Evolutionary conservation across 2,797 vertebrate species (phyloP), one percentile per base, ranked within the genome.

Genomic region (Scomberomorus guttatus): DNA sequence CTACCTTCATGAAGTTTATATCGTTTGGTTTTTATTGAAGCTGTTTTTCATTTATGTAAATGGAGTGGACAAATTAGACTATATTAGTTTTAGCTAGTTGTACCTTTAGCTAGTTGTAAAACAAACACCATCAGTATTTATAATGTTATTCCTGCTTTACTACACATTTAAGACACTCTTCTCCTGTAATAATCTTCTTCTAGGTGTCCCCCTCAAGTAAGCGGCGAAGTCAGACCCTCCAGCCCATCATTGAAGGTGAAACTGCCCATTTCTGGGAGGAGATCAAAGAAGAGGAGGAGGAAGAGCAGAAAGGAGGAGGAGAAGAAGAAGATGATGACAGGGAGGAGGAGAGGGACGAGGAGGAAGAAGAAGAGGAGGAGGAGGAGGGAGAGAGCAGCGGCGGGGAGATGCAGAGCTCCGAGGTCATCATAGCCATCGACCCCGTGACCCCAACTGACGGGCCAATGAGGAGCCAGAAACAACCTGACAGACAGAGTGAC

Each of bases 161-260:
- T 73, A 37, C 37, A 48, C 32, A 29, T 73, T 50, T 17, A 54
- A 25, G 20, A 25, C 67, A 15, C 6, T 5, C 14, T 1, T 37
- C 4, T 39, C 2, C 13, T 15, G 5, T 17, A 27, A 58, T 73
- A 14, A 81, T 44, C 18, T 25, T 22, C 14, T 18, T 5, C 2
- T 83, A 99, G 98, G 96, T 97, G 10, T 99, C 98, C 15, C 98
- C 98, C 32, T 98, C 98, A 60, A 97, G 97, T 65, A 99, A 98
- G 91, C 96, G 98, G 77, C 94, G 98, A n/a, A 96, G 90, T 87
- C 97, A 99, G 87, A 97, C 95, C 91, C 94, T 99, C 76, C 98
- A 99, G 89, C 98, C 98, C 81, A 99, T 99, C 92, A 99, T 99
- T 34, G 98, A 99, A 93, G 98, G 98, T 1, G 98, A 99, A 95